Conservation (phyloP, 2,888 invertebrate genomes). For the Calliphora vomitoria region DNA sequence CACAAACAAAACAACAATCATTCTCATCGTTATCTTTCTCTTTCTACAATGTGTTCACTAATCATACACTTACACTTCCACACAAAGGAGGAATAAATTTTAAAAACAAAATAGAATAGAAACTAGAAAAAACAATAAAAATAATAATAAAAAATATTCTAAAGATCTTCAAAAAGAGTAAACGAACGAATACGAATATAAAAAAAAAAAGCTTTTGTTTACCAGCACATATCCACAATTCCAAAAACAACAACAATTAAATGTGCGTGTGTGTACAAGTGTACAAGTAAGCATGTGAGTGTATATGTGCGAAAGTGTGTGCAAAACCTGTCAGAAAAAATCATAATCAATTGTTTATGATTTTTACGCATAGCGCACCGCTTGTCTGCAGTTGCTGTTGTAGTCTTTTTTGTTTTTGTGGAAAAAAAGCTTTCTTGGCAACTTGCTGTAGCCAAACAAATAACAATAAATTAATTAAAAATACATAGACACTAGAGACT, state of each 20-base stretch:
- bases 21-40: slow-evolving; percentile 1
- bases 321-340: slow-evolving; percentile 3
- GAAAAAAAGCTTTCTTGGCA: slow-evolving; percentile 29
- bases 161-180: not conserved
- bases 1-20: too few relatives aligned
- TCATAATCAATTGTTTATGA: slow-evolving; percentile 42
- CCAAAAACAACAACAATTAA: not conserved
- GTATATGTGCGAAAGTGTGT: not conserved
- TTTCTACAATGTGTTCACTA: not conserved
- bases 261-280: not conserved
- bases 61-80: too few relatives aligned
- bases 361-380: slow-evolving; percentile 14
- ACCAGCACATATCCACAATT: not conserved
- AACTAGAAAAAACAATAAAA: slow-evolving; percentile 16
- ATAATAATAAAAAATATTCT: not conserved
- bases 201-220: slow-evolving; percentile 35
- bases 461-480: not conserved
- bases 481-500: too few relatives aligned
- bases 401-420: slow-evolving; percentile 3
- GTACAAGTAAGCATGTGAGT: not conserved
- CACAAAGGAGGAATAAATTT: too few relatives aligned
- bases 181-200: not conserved
- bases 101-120: slow-evolving; percentile 18
- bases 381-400: slow-evolving; percentile 31
- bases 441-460: not conserved